phyloP scores from a whole-genome alignment of 1,140 invertebrate species.

The Whitmania pigra region DNA sequence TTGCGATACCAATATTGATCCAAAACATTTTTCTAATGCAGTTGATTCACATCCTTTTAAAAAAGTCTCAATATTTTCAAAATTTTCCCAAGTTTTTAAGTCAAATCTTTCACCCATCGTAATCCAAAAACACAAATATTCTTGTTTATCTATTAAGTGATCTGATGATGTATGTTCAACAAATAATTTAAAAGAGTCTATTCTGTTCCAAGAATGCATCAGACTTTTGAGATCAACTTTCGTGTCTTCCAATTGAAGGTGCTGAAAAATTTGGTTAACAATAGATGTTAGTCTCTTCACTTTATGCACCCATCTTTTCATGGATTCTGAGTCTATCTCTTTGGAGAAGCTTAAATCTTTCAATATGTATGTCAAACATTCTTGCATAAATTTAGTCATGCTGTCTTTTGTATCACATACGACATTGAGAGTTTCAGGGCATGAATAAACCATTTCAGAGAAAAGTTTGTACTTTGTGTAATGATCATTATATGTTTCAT shows the following conservation, averaged over 20 bases:
- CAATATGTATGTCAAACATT: too few relatives aligned
- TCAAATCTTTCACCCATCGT: conserved; percentile 26
- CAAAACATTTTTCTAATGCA: conserved; percentile 25
- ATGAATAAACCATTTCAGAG: too few relatives aligned
- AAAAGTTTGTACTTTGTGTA: too few relatives aligned
- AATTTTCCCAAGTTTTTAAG: conserved; percentile 24
- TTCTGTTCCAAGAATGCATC: not conserved
- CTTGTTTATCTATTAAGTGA: conserved; percentile 14
- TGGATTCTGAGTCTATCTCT: too few relatives aligned
- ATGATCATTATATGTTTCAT: too few relatives aligned
- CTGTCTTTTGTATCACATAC: too few relatives aligned
- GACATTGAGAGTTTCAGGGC: too few relatives aligned
- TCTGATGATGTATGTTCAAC: not conserved
- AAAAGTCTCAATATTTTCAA: conserved; percentile 30
- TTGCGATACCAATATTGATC: conserved; percentile 21
- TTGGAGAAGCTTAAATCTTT: too few relatives aligned
- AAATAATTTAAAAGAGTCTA: not conserved
- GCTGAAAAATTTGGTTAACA: not conserved
- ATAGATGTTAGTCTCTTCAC: not conserved
- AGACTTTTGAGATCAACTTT: not conserved
- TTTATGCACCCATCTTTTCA: too few relatives aligned
- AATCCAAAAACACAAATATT: conserved; percentile 15
- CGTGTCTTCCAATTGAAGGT: not conserved
- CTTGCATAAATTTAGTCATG: too few relatives aligned
- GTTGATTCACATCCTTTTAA: conserved; percentile 28